These are phyloP conservation scores for Drosophila cracens DNA, from an alignment of 2,888 invertebrate species.

Conservation along the genomic window DNA sequence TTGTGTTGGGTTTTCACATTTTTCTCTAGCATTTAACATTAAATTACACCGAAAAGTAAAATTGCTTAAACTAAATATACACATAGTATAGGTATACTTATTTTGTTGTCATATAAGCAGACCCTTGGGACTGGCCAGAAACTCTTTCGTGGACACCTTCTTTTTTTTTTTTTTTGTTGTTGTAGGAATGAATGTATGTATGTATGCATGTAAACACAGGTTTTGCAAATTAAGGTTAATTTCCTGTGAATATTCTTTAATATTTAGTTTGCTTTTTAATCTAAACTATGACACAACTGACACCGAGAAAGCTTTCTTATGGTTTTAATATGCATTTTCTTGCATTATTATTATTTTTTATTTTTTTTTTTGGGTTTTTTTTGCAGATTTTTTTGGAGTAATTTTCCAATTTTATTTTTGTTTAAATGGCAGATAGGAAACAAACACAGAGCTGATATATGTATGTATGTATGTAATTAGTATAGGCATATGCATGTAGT, in stretches of 20 bases:
- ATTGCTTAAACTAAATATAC: slow-evolving; percentile 35
- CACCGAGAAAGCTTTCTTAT: slow-evolving; percentile 64
- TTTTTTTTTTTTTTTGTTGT: background rate
- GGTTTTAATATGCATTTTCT: slow-evolving; percentile 28
- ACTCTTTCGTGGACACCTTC: slow-evolving; percentile 19
- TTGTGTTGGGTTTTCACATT: slow-evolving; percentile 41
- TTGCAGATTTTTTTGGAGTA: slow-evolving; percentile 13
- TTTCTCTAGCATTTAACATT: slow-evolving; percentile 66
- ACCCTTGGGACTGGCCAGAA: slow-evolving; percentile 19
- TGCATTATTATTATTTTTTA: background rate
- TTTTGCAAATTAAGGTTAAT: slow-evolving; percentile 46
- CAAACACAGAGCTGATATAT: slow-evolving; percentile 35
- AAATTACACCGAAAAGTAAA: slow-evolving; percentile 70
- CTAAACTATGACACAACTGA: slow-evolving; percentile 73
- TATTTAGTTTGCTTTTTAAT: slow-evolving; percentile 47
- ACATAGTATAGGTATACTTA: slow-evolving; percentile 9
- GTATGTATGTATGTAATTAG: slow-evolving; percentile 13
- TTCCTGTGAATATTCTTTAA: slow-evolving; percentile 34
- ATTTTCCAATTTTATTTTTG: slow-evolving; percentile 10
- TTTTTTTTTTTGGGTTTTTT: slow-evolving; percentile 10
- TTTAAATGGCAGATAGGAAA: slow-evolving; percentile 41
- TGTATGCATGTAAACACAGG: slow-evolving; percentile 18
- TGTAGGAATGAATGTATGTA: slow-evolving; percentile 3
- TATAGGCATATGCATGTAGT: slow-evolving; percentile 22
- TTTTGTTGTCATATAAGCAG: slow-evolving; percentile 18